Base-by-base conservation (phyloP, 2,113 vertebrate genomes). In the Calidris pygmaea region DNA sequence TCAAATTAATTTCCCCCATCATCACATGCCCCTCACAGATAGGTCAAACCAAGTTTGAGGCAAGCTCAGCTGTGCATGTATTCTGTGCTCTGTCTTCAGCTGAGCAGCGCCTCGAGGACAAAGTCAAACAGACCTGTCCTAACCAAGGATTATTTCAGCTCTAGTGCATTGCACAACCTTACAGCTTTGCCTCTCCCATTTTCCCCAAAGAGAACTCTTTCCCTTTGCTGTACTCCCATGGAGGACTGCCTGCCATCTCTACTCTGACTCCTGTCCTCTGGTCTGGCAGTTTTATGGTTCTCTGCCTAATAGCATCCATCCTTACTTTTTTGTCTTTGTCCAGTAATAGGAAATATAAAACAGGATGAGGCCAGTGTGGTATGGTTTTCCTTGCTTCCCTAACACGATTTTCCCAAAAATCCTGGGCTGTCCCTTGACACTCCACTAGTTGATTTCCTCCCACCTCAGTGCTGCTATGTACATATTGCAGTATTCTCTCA, bases 1-100 rank as follows among this genome's bases (percentile, higher is more conserved):
- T 50, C 2, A 0, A 1, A 8, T 29, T 35, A 7, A 4, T 47
- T 58, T 55, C 18, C 35, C 32, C 41, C 35, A 27, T 18, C 34
- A 41, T 19, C 35, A 27, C 20, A 11, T 4, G 4, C 3, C 6
- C 30, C 24, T 11, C n/a, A 34, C 14, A 53, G 45, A 26, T 1
- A 48, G n/a, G 41, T 72, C 50, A 45, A 43, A 58, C 24, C 4
- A 18, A 26, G 14, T 39, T 75, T 52, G 30, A 32, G 37, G 32
- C 24, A 50, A 43, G 37, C 52, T 63, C 47, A 58, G 52, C 43
- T n/a, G 12, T 19, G 21, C 12, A 14, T 2, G 4, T 34, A 8
- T 14, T 45, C n/a, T 55, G 18, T n/a, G 37, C 60, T 47, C 29
- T 7, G 3, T 21, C 30, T 22, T 45, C 45, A 47, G 19, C 45